Evolutionary conservation across 2,113 vertebrate genomes (phyloP).

Genomic region (Cheilinus undulatus): DNA sequence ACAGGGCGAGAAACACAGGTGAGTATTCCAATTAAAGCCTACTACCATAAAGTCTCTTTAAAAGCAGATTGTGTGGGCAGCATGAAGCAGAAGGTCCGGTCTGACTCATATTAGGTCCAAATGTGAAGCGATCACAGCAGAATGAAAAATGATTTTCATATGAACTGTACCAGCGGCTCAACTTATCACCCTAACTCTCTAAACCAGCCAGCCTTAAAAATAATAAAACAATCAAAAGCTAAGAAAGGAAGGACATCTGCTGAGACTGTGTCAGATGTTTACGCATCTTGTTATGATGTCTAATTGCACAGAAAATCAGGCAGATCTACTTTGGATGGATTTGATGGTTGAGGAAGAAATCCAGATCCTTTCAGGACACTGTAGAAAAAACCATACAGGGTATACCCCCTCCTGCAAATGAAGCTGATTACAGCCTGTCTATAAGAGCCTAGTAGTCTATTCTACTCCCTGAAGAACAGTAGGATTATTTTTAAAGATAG

Average conservation of each 20-base stretch:
- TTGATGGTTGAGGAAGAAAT: too few relatives aligned
- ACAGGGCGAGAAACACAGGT: conserved; percentile 16
- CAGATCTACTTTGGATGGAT: too few relatives aligned
- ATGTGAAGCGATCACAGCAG: conserved; percentile 34
- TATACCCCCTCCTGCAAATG: not conserved
- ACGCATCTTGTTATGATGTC: too few relatives aligned
- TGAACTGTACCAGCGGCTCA: not conserved
- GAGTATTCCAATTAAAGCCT: conserved; percentile 32
- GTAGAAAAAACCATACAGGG: too few relatives aligned
- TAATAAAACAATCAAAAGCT: not conserved
- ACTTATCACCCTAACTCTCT: not conserved
- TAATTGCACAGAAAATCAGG: too few relatives aligned
- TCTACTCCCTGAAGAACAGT: not conserved
- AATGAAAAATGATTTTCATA: conserved; percentile 14
- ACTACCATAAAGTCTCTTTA: conserved; percentile 23
- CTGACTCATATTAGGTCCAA: conserved; percentile 35
- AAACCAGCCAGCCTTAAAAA: not conserved
- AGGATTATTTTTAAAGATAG: not conserved
- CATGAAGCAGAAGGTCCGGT: conserved; percentile 10
- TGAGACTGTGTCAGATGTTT: too few relatives aligned
- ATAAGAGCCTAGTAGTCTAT: not conserved
- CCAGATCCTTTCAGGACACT: too few relatives aligned
- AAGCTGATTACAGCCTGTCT: not conserved
- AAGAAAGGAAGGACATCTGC: too few relatives aligned
- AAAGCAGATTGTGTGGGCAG: conserved; percentile 23